Evolutionary conservation across 2,113 vertebrate species (phyloP), one percentile per base, ranked within the genome.

Genomic region (Barbus barbus): DNA sequence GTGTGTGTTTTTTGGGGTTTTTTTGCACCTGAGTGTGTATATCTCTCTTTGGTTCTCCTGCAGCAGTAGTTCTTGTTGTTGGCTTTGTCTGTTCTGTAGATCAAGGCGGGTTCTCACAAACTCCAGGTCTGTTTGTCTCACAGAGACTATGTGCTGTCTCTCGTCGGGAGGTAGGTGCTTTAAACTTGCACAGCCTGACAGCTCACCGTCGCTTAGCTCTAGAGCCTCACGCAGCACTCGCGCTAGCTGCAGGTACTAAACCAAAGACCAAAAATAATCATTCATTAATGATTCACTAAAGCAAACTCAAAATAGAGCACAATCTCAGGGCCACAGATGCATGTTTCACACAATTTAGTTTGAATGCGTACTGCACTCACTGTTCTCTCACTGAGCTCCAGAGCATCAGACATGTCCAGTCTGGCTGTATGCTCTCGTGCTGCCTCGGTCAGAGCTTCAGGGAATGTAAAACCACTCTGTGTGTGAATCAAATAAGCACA

Each of bases 231-330:
- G 88, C 18, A 96, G 92, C 0, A 92, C 94, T 6, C 78, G 48
- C 1, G 92, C 92, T 76, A 95, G 63, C 13, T 94, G 93, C 33
- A 95, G 83, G 90, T 95, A 96, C 96, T 96, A 80, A 4, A 76
- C 5, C 16, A 69, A 69, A 69, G 14, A 48, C 63, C 5, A 58
- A 7, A 78, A 48, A 16, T 77, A 22, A 31, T 20, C 24, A 48
- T 26, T 18, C 11, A 85, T 44, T 56, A n/a, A 31, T 77, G 33
- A 76, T 51, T 33, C 11, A 73, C 48, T 61, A 20, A 51, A 24
- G 11, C 12, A 65, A 12, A 72, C 41, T 38, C 24, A 80, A n/a
- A 74, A 53, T 28, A 51, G 38, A 9, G 76, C 28, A 58, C 31
- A 51, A 24, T 28, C 33, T 6, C 60, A 83, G 1, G 4, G 22